A percentile compares a stretch with the other conserved stretches of the same genome.
Evolutionary conservation across 1,140 invertebrate species (phyloP).

Genomic region (Camponotus vicinus): DNA sequence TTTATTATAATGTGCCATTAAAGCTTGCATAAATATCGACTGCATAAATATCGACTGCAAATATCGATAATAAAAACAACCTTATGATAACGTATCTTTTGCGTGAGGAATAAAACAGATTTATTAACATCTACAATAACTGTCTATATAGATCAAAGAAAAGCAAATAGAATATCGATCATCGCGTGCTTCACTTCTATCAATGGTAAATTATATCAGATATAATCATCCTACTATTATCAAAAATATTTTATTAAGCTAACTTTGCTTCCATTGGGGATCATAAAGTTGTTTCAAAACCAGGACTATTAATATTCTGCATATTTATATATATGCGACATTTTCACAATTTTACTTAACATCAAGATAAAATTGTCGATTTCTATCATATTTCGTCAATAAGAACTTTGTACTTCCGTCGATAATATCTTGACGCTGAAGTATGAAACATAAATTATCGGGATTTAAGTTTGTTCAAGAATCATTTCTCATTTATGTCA

Average conservation of each 20-base stretch:
- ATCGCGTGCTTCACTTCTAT: conserved; percentile 41
- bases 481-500: conserved; percentile 23
- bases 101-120: background rate
- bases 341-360: background rate
- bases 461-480: conserved; percentile 24
- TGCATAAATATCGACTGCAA: background rate
- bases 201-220: background rate
- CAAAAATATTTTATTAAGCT: background rate
- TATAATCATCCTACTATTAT: background rate
- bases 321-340: background rate
- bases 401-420: conserved; percentile 8
- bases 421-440: conserved; percentile 30
- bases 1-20: background rate
- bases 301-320: background rate
- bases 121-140: conserved; percentile 39
- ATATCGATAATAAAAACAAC: background rate
- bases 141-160: conserved; percentile 12
- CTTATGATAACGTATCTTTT: background rate
- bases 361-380: background rate
- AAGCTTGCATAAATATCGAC: conserved; percentile 3
- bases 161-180: conserved; percentile 30
- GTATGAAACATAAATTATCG: conserved; percentile 26
- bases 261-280: background rate
- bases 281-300: conserved; percentile 3
- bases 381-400: background rate